Base-by-base conservation (phyloP, 2,113 vertebrate species). In the Rattus rattus region DNA sequence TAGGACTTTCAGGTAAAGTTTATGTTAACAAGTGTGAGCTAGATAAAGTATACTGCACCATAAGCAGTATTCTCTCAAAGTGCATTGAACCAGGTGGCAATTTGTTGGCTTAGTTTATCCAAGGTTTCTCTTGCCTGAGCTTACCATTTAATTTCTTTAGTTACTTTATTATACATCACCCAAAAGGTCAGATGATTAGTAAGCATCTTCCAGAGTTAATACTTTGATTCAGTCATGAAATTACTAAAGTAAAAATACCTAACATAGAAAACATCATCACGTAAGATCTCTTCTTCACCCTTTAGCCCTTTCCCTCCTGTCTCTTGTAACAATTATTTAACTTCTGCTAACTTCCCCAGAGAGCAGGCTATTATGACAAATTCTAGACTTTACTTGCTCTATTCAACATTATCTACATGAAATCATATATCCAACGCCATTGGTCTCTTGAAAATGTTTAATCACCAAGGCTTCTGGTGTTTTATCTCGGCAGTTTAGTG, bases 141-240 rank as follows among this genome's bases (percentile, higher is more conserved):
- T 49, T 92, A 11, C 26, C 1, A 16, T 77, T 94, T 81, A 89
- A 76, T 67, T 95, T 91, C 52, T 80, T 11, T 85, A 88, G 80
- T 3, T 76, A 4, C 72, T 94, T 96, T 49, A n/a, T 96, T 92
- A 47, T 43, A 47, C 70, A 0, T 86, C 47, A 67, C n/a, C 36
- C 63, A 65, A 43, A 16, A 30, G 7, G 22, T 76, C 33, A 89
- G 39, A 81, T 84, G 54, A 90, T 67, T 83, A 89, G 17, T 39
- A 89, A 77, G 30, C 7, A 65, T 39, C 39, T 95, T 91, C 24
- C 9, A 84, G 36, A 4, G 70, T 63, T 43, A 86, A n/a, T 14
- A 85, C 36, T 95, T 92, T 81, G 26, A 85, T 61, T 77, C 39
- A 86, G n/a, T 20, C 54, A 86, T 84, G 63, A 79, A 92, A 94